Evolutionary conservation across 2,113 vertebrate species (phyloP), one percentile per base, ranked within the genome.

Genomic region (Misgurnus mizolepis): DNA sequence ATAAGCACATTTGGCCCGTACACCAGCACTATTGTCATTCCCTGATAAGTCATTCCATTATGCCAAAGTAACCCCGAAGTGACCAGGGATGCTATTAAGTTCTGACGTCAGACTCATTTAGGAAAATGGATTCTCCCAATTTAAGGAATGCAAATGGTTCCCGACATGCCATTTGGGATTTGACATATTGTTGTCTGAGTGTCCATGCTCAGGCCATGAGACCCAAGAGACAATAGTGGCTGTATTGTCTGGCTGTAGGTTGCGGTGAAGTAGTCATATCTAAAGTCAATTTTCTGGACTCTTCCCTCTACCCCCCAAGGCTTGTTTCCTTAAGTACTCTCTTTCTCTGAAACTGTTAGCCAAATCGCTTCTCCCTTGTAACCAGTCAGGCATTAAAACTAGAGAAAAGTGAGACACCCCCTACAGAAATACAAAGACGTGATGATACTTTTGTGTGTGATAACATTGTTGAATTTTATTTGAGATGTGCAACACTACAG

Each of bases 261-360:
- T 56, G 74, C 56, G 15, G 40, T 53, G 49, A 43, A 58, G 61
- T 43, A 82, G 39, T 56, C 58, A 74, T 77, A 81, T 76, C 79
- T 43, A 34, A 82, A 68, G 74, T 85, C 84, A 79, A 88, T 89
- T 79, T 86, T 78, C 61, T 67, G 41, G 39, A 11, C 41, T 79
- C 62, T 67, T 69, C 76, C 47, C 15, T 81, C 58, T 5, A 62
- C 34, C 67, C 79, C 81, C 47, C 41, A 82, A 75, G 76, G 60
- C 64, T 47, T 40, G 72, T 15, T 47, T 61, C 47, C 56, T 40
- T 58, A 58, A 81, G 68, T 39, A 74, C 56, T n/a, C 61, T 81
- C 72, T 84, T 66, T 78, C 43, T n/a, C 17, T 27, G n/a, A 78
- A 87, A 79, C 80, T 85, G 83, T 89, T 90, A 86, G 86, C 76